These are phyloP conservation scores for Camelus dromedarius DNA, from an alignment of 2,113 vertebrate species.

Conservation along the genomic window DNA sequence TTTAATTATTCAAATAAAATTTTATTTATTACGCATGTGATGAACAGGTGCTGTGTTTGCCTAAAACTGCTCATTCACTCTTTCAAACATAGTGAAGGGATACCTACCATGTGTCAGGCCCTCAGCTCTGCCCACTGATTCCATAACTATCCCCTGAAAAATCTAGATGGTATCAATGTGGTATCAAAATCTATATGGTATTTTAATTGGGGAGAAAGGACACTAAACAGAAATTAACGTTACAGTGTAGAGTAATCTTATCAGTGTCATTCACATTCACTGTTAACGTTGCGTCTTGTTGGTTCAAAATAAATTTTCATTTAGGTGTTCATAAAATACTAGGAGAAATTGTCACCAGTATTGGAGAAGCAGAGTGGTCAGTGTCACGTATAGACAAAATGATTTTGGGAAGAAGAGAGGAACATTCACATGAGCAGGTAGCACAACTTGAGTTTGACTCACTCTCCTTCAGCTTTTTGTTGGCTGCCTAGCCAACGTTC, in stretches of 20 bases:
- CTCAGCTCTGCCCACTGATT: neutral
- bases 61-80: neutral
- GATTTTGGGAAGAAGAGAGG: neutral
- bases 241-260: neutral
- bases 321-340: neutral
- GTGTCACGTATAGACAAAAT: neutral
- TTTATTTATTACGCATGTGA: neutral
- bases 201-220: neutral
- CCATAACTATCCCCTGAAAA: neutral
- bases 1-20: constrained; percentile 24
- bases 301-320: neutral
- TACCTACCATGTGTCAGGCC: accelerated
- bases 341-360: neutral
- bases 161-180: neutral
- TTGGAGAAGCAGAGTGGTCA: neutral
- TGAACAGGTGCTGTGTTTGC: neutral
- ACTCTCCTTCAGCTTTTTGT: neutral
- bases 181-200: no score
- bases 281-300: neutral
- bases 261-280: neutral
- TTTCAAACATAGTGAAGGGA: neutral
- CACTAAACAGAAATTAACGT: neutral
- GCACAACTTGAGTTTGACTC: neutral
- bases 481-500: neutral
- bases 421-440: neutral